Evolutionary conservation across 2,797 vertebrate species (phyloP), one percentile per base, ranked within the genome.

Genomic region (Enteromius afrohamiltoni): DNA sequence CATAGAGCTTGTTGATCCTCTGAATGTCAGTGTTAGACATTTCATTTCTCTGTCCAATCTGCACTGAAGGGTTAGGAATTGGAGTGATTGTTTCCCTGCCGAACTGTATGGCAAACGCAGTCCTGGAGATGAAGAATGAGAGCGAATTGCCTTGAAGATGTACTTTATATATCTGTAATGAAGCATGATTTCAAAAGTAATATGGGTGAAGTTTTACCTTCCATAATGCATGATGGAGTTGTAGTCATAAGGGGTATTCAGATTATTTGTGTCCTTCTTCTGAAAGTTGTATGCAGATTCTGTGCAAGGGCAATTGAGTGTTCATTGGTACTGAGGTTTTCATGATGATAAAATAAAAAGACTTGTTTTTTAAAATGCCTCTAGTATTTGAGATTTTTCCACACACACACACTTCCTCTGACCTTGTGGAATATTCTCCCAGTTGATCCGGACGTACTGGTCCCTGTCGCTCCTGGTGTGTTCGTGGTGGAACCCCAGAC

Each of bases 201-300:
- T 42, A 82, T 29, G 23, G 21, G 49, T 74, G 82, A 10, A 6
- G 89, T 91, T 92, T 78, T 74, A 93, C 91, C 83, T 85, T 77
- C 91, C 92, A 6, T 94, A 93, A 87, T 94, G 94, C 95, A 95
- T 94, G 82, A 94, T 90, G 71, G 93, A 94, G 11, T 80, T 89
- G 82, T 93, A 95, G 84, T 93, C 92, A 82, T 93, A 93, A 3
- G 88, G 90, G 80, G 92, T 91, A 64, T 87, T 90, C 80, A 93
- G 84, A 81, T 94, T 93, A 83, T 86, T 90, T 47, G 93, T 92
- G 78, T 93, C 90, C 11, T 91, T 64, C 89, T 91, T 92, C 67
- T 90, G 78, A 88, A 95, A 93, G 87, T 93, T 93, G 68, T 85
- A 19, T 74, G 37, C 49, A n/a, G 74, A 70, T 49, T 11, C 70